Evolutionary conservation across 2,888 invertebrate species (phyloP).

Genomic region (Allolobophora icterica): DNA sequence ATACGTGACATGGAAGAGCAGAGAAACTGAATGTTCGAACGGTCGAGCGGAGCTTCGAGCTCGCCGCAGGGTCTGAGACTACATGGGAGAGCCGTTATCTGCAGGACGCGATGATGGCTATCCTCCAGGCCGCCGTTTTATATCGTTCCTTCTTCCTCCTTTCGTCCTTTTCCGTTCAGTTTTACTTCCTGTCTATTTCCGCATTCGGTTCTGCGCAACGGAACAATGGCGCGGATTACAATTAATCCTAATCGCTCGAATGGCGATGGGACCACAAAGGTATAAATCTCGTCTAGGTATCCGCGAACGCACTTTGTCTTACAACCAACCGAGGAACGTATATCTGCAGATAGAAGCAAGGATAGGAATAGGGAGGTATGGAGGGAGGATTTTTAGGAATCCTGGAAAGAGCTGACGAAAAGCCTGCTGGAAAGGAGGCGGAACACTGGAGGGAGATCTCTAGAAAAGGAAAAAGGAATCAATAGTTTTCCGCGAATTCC

Average conservation of each 20-base stretch:
- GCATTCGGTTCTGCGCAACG: neutral
- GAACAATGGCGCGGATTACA: conserved; percentile 5
- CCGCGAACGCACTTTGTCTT: neutral
- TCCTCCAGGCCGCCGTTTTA: too few species aligned
- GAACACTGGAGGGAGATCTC: neutral
- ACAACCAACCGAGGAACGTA: neutral
- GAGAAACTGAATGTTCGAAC: neutral
- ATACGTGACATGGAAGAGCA: neutral
- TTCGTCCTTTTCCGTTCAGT: neutral
- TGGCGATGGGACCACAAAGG: neutral
- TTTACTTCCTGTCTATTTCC: neutral
- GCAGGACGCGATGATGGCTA: neutral
- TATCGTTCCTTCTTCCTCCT: neutral
- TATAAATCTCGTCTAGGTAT: neutral
- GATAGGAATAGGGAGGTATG: neutral
- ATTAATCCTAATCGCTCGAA: conserved; percentile 11
- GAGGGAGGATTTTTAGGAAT: neutral
- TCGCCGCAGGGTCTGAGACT: neutral
- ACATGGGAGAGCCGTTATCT: neutral
- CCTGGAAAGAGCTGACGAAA: too few species aligned
- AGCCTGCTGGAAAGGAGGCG: neutral
- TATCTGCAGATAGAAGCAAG: neutral
- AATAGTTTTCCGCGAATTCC: neutral
- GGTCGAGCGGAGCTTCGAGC: neutral
- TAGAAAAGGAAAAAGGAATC: neutral